A percentile compares a stretch with the other conserved stretches of the same genome.
phyloP scores from a whole-genome alignment of 1,140 invertebrate genomes.

The Armadillidium nasatum region DNA sequence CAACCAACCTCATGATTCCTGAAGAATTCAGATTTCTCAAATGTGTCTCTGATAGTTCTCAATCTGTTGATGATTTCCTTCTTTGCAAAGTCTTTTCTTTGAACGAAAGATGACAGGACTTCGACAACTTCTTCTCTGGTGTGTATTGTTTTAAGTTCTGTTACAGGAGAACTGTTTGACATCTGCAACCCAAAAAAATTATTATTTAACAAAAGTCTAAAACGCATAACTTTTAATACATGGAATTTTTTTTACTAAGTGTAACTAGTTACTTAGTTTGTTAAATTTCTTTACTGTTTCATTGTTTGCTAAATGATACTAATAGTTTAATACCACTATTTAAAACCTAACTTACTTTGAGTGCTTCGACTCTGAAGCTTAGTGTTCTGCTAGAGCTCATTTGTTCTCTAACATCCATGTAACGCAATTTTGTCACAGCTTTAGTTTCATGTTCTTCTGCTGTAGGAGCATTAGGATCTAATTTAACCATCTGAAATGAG shows the following conservation, averaged over 20 bases:
- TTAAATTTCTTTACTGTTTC: background rate
- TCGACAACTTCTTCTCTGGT: constrained; percentile 69
- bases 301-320: background rate
- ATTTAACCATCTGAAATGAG: constrained; percentile 74
- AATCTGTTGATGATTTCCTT: constrained; percentile 67
- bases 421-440: constrained; percentile 86
- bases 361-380: constrained; percentile 93
- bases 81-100: constrained; percentile 60
- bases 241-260: background rate
- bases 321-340: background rate
- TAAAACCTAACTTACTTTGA: constrained; percentile 61
- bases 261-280: background rate
- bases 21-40: constrained; percentile 84
- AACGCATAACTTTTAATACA: background rate
- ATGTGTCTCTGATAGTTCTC: constrained; percentile 66
- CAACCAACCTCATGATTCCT: constrained; percentile 76
- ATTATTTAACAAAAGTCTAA: background rate
- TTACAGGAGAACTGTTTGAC: constrained; percentile 48
- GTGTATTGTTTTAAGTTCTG: constrained; percentile 63
- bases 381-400: constrained; percentile 86
- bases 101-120: constrained; percentile 73
- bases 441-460: constrained; percentile 67
- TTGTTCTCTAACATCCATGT: constrained; percentile 91
- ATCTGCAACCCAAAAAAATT: constrained; percentile 45
- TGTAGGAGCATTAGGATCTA: constrained; percentile 81